Base-by-base conservation (phyloP, 2,888 invertebrate species). In the Cerceris ruficornis region DNA sequence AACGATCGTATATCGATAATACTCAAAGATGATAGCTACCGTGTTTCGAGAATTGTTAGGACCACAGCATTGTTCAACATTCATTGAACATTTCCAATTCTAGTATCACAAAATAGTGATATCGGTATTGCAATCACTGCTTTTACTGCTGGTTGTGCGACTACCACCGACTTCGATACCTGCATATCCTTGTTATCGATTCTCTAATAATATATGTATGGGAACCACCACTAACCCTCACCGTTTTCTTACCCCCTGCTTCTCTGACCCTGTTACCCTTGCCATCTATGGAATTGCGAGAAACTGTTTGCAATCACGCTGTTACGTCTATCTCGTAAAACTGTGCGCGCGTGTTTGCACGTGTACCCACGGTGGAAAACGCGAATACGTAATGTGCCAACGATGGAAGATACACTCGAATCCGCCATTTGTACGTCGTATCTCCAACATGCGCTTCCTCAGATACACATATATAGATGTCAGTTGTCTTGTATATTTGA, bases 341-440 rank as follows among this genome's bases (percentile, higher is more conserved):
- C 28, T 41, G n/a, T 9, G 46, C 41, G 41, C 15, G 17, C 28
- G 7, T n/a, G 41, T 39, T 7, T 39, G 7, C 15, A 70, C n/a
- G 9, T 14, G 43, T 42, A 43, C 8, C 43, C 46, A 39, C 28
- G 41, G 54, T 43, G 41, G 58, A 59, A 69, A 57, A 15, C 50
- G 60, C 76, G 81, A 83, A 84, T 86, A 77, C 77, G 81, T 85
- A 83, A 87, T 84, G 77, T 77, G 70, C 76, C 67, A 41, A 78
- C 62, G 67, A 75, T 71, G 60, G 69, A 71, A 80, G 80, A 67
- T 43, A 60, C 70, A 73, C 69, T 82, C 76, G 64, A 80, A 60
- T 74, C 55, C 54, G 54, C 60, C 59, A 74, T 80, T 61, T 17
- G 49, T 55, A 39, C 46, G 41, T 73, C 65, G 41, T 54, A 14